phyloP scores from a whole-genome alignment of 2,888 invertebrate species.

The Amblyjoppa fuscipennis region DNA sequence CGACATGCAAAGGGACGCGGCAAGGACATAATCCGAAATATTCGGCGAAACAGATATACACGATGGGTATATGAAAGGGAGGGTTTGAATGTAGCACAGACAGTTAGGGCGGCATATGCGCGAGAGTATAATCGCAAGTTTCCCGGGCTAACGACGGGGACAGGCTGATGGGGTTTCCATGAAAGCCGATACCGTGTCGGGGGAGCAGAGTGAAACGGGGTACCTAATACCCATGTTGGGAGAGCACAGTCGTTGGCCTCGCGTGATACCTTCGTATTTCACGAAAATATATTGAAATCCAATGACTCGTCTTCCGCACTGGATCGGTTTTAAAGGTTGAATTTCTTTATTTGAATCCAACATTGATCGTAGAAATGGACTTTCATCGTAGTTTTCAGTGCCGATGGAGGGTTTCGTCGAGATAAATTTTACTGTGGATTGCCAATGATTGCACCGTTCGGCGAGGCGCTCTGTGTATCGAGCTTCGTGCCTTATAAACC shows the following conservation, averaged over 20 bases:
- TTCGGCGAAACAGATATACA: slow-evolving; percentile 20
- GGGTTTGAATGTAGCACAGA: slow-evolving; percentile 5
- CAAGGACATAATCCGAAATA: slow-evolving; percentile 45
- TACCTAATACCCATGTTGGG: slow-evolving; percentile 25
- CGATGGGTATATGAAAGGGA: slow-evolving; percentile 14
- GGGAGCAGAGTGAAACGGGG: slow-evolving; percentile 41
- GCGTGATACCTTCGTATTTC: not conserved
- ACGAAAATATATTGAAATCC: not conserved
- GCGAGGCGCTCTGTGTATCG: slow-evolving; percentile 19
- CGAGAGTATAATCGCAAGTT: slow-evolving; percentile 46
- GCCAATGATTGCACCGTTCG: not conserved
- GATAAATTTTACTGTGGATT: not conserved
- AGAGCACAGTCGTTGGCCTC: slow-evolving; percentile 5
- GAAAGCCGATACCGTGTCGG: slow-evolving; percentile 53
- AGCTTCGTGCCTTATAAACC: slow-evolving; percentile 43
- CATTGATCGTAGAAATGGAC: not conserved
- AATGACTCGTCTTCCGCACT: not conserved
- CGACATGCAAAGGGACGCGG: not conserved
- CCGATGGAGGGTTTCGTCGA: not conserved
- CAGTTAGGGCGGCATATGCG: slow-evolving; percentile 30
- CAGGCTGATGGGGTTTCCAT: slow-evolving; percentile 42
- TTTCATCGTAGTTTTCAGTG: not conserved
- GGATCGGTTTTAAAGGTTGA: not conserved
- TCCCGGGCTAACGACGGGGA: slow-evolving; percentile 39
- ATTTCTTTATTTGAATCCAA: not conserved